Evolutionary conservation across 2,888 invertebrate genomes (phyloP).

Genomic region (Homarus gammarus): DNA sequence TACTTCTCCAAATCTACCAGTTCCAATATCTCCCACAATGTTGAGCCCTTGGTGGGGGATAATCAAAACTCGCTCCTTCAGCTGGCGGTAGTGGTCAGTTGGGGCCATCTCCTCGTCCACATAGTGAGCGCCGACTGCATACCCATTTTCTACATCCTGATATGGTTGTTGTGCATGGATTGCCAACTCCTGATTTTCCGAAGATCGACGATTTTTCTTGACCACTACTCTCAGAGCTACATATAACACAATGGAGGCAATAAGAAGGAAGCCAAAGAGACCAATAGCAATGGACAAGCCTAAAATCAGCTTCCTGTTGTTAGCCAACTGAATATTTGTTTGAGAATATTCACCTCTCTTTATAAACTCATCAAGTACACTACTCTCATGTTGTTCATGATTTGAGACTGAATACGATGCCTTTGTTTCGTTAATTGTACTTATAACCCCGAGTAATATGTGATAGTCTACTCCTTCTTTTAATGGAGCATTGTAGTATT

Average conservation of each 20-base stretch:
- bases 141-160: slow-evolving; percentile 69
- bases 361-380: slow-evolving; percentile 25
- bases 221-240: slow-evolving; percentile 81
- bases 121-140: slow-evolving; percentile 68
- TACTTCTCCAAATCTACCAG: slow-evolving; percentile 89
- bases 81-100: slow-evolving; percentile 86
- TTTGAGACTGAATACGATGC: slow-evolving; percentile 83
- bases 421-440: slow-evolving; percentile 85
- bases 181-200: slow-evolving; percentile 70
- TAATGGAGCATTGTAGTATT: slow-evolving; percentile 88
- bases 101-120: slow-evolving; percentile 79
- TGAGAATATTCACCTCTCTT: background rate
- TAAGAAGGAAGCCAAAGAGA: slow-evolving; percentile 84
- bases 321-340: slow-evolving; percentile 34
- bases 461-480: slow-evolving; percentile 83
- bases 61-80: slow-evolving; percentile 88
- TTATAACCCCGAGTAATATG: slow-evolving; percentile 86
- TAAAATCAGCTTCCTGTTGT: slow-evolving; percentile 77
- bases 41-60: slow-evolving; percentile 87
- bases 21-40: slow-evolving; percentile 83
- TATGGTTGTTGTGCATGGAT: slow-evolving; percentile 67
- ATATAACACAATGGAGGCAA: slow-evolving; percentile 84
- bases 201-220: slow-evolving; percentile 53
- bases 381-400: slow-evolving; percentile 73
- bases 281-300: slow-evolving; percentile 85